phyloP scores from a whole-genome alignment of 2,888 invertebrate genomes.

The Galeruca laticollis region DNA sequence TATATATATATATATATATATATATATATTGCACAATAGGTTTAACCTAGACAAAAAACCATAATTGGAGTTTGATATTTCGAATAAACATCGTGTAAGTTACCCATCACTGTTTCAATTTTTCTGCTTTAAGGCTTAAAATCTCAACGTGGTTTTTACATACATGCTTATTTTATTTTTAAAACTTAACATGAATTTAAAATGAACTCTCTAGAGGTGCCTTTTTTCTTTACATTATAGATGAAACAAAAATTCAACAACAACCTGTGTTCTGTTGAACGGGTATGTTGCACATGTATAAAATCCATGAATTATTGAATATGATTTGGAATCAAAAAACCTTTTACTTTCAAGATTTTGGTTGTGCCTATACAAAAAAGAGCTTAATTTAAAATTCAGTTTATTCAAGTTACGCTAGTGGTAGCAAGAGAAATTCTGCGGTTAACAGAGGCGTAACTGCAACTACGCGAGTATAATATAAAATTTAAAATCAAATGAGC shows the following conservation, averaged over 20 bases:
- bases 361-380: constrained; percentile 19
- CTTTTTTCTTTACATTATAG: constrained; percentile 2
- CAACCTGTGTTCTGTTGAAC: constrained; percentile 11
- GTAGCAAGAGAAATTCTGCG: constrained; percentile 21
- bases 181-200: not conserved
- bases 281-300: constrained; percentile 4
- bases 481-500: not conserved
- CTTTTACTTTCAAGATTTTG: constrained; percentile 15
- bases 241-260: constrained; percentile 3
- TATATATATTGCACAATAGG: too few relatives aligned
- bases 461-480: not conserved
- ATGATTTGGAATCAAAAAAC: constrained; percentile 19
- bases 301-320: constrained; percentile 32
- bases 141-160: not conserved
- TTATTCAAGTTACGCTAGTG: constrained; percentile 16
- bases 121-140: not conserved
- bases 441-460: not conserved
- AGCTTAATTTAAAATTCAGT: constrained; percentile 28
- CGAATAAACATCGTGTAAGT: too few relatives aligned
- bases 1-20: too few relatives aligned
- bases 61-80: too few relatives aligned
- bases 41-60: too few relatives aligned
- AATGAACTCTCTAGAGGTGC: not conserved
- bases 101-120: not conserved
- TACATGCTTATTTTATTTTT: not conserved